phyloP scores from a whole-genome alignment of 2,113 vertebrate species.

The Tachysurus vachellii region DNA sequence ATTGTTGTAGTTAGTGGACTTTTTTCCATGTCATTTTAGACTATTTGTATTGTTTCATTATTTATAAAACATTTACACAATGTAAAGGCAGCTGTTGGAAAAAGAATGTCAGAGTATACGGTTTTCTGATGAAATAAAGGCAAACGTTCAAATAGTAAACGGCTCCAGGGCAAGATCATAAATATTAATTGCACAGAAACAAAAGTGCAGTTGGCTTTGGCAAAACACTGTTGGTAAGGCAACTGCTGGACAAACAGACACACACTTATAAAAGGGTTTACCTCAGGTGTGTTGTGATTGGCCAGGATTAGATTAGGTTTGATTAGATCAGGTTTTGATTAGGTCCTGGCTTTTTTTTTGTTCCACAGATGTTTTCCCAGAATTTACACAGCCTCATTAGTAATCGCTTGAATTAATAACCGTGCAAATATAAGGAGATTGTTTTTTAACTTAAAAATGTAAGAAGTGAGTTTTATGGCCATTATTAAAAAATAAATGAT shows the following conservation, averaged over 20 bases:
- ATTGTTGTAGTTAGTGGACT: neutral
- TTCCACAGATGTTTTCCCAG: neutral
- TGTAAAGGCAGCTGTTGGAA: neutral
- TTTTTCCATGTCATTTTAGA: slow-evolving; percentile 3
- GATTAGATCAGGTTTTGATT: neutral
- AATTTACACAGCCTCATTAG: neutral
- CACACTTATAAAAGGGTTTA: neutral
- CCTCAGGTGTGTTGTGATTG: slow-evolving; percentile 11
- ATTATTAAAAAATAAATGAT: neutral
- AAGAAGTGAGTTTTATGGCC: neutral
- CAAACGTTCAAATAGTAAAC: neutral
- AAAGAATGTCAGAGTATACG: neutral
- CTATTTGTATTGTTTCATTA: neutral
- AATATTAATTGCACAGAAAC: slow-evolving; percentile 1
- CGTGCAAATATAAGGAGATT: neutral
- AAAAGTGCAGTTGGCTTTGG: neutral
- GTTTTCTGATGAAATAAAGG: neutral
- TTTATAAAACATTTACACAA: slow-evolving; percentile 3
- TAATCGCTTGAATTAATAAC: neutral
- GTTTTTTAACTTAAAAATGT: neutral
- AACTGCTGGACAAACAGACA: slow-evolving; percentile 1
- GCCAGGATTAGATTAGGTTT: neutral
- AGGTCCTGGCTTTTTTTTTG: neutral
- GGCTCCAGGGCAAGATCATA: neutral
- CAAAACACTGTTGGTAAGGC: slow-evolving; percentile 2